Base-by-base conservation (phyloP, 2,113 vertebrate species). In the Tetrax tetrax region DNA sequence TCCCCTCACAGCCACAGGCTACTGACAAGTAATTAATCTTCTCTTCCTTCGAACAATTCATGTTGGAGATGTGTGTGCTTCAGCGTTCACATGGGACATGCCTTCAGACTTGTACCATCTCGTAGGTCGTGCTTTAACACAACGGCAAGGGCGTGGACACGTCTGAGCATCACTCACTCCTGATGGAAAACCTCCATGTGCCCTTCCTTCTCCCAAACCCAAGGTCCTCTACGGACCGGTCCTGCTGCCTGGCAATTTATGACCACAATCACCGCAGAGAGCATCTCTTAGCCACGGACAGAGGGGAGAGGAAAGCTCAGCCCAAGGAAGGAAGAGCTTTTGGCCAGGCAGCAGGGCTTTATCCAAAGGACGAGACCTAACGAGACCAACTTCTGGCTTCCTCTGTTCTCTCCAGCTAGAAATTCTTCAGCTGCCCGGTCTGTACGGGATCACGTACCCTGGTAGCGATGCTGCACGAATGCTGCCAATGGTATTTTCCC, bases 31-130 rank as follows among this genome's bases (percentile, higher is more conserved):
- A 43, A 68, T 54, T 72, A 7, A 4, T 29, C 69, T 22, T 37
- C 38, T 77, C 43, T 64, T 45, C 64, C 83, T 71, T 33, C 16
- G 41, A 35, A 29, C 8, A 74, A 53, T 20, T 54, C 20, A 43
- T 13, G 69, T 3, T 54, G 75, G 43, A 72, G 69, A 10, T 5
- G 22, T 7, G 8, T 13, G 15, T 45, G 4, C 20, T 27, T 29
- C 57, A 65, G 24, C 51, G 4, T n/a, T 24, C 50, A 8, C 4
- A 4, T 7, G 16, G 50, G 57, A 61, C 21, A 7, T 0, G 37
- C 41, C 35, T 45, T 50, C 61, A 38, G 19, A 0, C 61, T 1
- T 0, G 19, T 31, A 37, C 41, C 12, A 9, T 10, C 37, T 82
- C 69, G 21, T 8, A 7, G 28, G 8, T 33, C 8, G 0, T 0